Evolutionary conservation across 2,797 vertebrate genomes (phyloP).

Genomic region (Manis pentadactyla): DNA sequence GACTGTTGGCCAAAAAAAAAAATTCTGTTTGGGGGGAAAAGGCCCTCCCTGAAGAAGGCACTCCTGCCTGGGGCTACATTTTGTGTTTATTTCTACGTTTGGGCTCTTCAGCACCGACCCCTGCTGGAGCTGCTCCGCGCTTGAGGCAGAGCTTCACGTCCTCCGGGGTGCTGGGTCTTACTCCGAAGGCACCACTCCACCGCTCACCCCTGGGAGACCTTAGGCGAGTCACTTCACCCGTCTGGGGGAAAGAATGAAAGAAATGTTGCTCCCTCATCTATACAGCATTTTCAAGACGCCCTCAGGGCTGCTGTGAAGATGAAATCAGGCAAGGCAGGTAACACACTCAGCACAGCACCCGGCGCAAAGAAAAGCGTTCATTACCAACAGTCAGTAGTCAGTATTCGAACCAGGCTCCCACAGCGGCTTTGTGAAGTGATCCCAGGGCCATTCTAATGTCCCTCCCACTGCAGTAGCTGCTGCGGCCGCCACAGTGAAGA

Average conservation of each 20-base stretch:
- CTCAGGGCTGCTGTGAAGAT: too few species aligned
- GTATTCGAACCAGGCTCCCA: not conserved
- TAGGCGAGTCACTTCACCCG: accelerated
- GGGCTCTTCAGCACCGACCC: not conserved
- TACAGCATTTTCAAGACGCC: not conserved
- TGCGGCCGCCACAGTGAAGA: accelerated
- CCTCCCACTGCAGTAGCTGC: accelerated
- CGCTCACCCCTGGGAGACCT: not conserved
- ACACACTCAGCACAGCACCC: not conserved
- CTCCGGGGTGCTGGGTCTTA: accelerated
- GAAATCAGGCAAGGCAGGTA: not conserved
- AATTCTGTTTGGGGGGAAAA: not conserved
- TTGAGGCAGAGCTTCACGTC: accelerated
- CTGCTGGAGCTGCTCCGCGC: not conserved
- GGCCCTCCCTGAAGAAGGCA: not conserved
- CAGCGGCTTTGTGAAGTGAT: accelerated
- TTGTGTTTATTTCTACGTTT: not conserved
- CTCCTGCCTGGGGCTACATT: not conserved
- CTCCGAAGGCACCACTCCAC: not conserved
- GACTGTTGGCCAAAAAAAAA: not conserved
- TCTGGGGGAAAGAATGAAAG: too few species aligned
- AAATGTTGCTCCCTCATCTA: too few species aligned
- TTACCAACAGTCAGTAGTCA: accelerated
- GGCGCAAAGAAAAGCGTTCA: not conserved
- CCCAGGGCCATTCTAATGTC: not conserved